A percentile compares a stretch with the other conserved stretches of the same genome.
Conservation (phyloP, 2,113 vertebrate species). For the Todiramphus saurophagus region DNA sequence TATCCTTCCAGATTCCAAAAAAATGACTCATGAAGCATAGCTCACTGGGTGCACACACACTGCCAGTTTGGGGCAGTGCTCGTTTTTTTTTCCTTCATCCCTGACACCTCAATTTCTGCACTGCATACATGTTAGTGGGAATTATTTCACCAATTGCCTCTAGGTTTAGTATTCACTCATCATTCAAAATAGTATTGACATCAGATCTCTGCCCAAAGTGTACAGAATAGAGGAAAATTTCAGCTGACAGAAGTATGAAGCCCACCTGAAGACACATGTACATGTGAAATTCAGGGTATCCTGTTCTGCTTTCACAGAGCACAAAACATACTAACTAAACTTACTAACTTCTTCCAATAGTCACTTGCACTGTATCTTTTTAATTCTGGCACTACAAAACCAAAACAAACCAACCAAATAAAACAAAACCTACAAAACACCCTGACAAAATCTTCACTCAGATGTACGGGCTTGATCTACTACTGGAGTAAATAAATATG, state of each 20-base stretch:
- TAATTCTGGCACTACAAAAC: not conserved
- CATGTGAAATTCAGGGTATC: not conserved
- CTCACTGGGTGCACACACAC: rapidly evolving
- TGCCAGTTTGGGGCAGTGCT: not conserved
- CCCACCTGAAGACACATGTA: not conserved
- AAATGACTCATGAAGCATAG: not conserved
- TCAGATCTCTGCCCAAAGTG: not conserved
- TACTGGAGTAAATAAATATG: not conserved
- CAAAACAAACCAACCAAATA: not conserved
- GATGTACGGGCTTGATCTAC: not conserved
- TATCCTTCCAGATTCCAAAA: not conserved
- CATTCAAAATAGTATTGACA: not conserved
- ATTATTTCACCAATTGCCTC: not conserved
- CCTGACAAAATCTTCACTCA: not conserved
- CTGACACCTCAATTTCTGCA: not conserved
- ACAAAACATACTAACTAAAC: not conserved
- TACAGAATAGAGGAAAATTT: not conserved
- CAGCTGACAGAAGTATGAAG: not conserved
- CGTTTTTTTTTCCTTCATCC: not conserved
- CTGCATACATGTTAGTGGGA: not conserved
- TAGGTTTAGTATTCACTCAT: not conserved
- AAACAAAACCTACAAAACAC: not conserved
- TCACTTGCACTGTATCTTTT: not conserved
- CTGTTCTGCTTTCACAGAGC: not conserved
- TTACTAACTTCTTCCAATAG: not conserved